phyloP scores from a whole-genome alignment of 2,797 vertebrate species.

The Tenualosa thibaudeaui region DNA sequence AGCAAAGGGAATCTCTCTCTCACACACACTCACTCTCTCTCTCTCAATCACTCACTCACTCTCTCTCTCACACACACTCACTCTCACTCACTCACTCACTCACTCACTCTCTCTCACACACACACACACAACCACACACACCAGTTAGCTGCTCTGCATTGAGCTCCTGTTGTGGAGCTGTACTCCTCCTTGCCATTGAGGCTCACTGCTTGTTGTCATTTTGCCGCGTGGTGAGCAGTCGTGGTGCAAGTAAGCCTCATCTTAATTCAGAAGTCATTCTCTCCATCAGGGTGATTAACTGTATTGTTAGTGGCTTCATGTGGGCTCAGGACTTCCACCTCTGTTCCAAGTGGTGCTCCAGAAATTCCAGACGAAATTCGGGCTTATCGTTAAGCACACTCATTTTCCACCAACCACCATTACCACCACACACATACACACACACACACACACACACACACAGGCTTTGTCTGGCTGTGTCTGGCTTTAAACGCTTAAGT shows the following conservation, averaged over 20 bases:
- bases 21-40: neutral
- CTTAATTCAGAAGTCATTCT: conserved; percentile 14
- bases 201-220: neutral
- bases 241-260: neutral
- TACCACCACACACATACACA: neutral
- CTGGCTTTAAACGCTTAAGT: conserved; percentile 24
- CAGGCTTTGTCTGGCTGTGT: neutral
- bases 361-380: neutral
- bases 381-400: neutral
- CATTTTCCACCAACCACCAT: neutral
- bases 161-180: neutral
- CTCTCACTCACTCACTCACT: neutral
- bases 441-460: no score
- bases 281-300: neutral
- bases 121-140: no score
- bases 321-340: neutral
- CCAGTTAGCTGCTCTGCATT: neutral
- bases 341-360: neutral
- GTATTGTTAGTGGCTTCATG: neutral
- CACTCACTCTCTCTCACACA: no score
- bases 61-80: neutral
- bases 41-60: neutral
- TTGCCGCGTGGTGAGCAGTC: neutral
- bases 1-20: neutral
- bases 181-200: neutral